Base-by-base conservation (phyloP, 2,888 invertebrate species). In the Zaprionus obscuricornis region DNA sequence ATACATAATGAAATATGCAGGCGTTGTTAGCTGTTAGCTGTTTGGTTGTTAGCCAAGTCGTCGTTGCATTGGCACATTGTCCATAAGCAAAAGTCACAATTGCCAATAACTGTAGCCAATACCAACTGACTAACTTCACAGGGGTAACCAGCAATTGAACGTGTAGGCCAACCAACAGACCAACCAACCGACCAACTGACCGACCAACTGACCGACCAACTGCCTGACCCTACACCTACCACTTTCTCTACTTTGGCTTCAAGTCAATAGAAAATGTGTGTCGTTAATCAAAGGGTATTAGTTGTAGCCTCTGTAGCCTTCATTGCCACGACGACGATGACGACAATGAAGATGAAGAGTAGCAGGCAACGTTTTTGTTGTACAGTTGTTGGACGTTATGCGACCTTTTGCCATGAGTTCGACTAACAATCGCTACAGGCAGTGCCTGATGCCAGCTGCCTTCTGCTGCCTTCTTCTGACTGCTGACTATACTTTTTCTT, bases 231-330 rank as follows among this genome's bases (percentile, higher is more conserved):
- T n/a, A 17, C 2, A 33, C 33, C 18, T 50, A 10, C 33, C 37
- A 17, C 37, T 45, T 31, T 33, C 6, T 37, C 46, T 14, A 27
- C 47, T 52, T 52, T 43, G 69, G 69, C 31, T 57, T 37, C 63
- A 51, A 82, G 86, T 86, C 84, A 85, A 85, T 85, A 86, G 79
- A 78, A 85, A 85, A 86, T 78, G 76, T 78, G 73, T 78, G 83
- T 85, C 84, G 83, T 86, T 85, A 86, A 86, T 85, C 84, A 85
- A 86, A 78, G 83, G 86, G 86, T 83, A 85, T 85, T 86, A 85
- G 82, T 82, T 79, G 84, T 79, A 81, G 84, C 70, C 50, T n/a
- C n/a, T 69, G 69, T 58, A 64, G 75, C 72, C 74, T 75, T 70
- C 66, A 71, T 68, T 76, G 74, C 68, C 82, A 82, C 67, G 59